Conservation (phyloP, 2,888 invertebrate genomes). For the Pomacea canaliculata region DNA sequence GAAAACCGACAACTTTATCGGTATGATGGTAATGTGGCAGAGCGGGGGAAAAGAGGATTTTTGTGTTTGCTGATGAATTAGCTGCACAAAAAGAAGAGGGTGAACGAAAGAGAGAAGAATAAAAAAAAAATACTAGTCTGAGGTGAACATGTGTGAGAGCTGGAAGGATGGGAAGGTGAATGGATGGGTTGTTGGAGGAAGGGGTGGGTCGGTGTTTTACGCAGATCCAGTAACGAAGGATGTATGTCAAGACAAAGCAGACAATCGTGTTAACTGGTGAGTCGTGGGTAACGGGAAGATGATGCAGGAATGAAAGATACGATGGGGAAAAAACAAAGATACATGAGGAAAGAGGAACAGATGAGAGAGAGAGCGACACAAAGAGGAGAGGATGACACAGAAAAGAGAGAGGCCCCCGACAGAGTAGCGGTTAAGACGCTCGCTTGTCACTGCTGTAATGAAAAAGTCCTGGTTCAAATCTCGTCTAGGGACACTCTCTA, state of each 20-base stretch:
- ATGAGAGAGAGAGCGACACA: neutral
- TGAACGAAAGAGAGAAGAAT: conserved; percentile 10
- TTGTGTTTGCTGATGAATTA: too few species aligned
- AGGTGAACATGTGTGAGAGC: neutral
- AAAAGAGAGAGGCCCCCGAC: neutral
- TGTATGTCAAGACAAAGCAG: too few species aligned
- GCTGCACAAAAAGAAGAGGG: neutral
- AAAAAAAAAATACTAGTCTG: neutral
- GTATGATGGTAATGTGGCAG: neutral
- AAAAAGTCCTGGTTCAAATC: neutral
- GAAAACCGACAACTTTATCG: too few species aligned
- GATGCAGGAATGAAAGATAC: neutral
- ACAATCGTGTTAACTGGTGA: neutral
- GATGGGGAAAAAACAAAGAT: neutral
- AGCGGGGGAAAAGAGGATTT: neutral
- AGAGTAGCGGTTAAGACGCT: too few species aligned
- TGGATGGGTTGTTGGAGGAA: too few species aligned
- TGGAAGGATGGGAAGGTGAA: too few species aligned
- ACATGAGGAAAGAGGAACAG: neutral
- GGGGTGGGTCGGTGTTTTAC: too few species aligned
- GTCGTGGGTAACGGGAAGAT: too few species aligned
- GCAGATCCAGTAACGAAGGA: too few species aligned
- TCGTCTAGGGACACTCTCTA: neutral
- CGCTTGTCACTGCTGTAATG: too few species aligned
- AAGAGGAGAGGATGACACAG: neutral